phyloP scores from a whole-genome alignment of 2,888 invertebrate species.

The Cosmia trapezina region DNA sequence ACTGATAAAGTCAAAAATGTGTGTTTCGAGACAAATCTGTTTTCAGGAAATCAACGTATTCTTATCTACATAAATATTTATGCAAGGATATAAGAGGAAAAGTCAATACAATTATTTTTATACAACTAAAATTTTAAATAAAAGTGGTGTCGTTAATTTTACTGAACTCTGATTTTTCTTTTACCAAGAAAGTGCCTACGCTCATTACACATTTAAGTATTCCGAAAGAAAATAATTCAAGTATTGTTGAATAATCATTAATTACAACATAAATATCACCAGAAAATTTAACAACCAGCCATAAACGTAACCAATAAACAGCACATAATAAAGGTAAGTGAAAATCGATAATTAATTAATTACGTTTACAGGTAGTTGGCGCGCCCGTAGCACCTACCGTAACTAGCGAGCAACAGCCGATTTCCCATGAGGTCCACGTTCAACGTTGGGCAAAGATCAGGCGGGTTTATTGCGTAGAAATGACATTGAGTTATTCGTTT shows the following conservation, averaged over 20 bases:
- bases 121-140: background rate
- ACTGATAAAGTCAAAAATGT: background rate
- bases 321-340: slow-evolving; percentile 65
- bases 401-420: slow-evolving; percentile 88
- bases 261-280: slow-evolving; percentile 3
- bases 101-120: background rate
- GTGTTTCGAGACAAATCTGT: background rate
- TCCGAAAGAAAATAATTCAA: background rate
- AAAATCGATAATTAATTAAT: slow-evolving; percentile 89
- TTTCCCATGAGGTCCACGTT: slow-evolving; percentile 88
- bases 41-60: background rate
- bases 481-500: background rate
- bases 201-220: background rate
- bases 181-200: background rate
- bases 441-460: slow-evolving; percentile 83
- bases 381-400: slow-evolving; percentile 84
- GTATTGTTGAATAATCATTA: background rate
- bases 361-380: slow-evolving; percentile 84
- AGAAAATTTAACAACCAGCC: slow-evolving; percentile 37
- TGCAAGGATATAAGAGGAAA: too few species aligned
- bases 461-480: slow-evolving; percentile 23
- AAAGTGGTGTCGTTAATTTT: too few species aligned
- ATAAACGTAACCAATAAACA: slow-evolving; percentile 62
- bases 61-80: background rate
- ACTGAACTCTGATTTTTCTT: background rate